Evolutionary conservation across 2,113 vertebrate species (phyloP), one percentile per base, ranked within the genome.

Genomic region (Chloropsis hardwickii): DNA sequence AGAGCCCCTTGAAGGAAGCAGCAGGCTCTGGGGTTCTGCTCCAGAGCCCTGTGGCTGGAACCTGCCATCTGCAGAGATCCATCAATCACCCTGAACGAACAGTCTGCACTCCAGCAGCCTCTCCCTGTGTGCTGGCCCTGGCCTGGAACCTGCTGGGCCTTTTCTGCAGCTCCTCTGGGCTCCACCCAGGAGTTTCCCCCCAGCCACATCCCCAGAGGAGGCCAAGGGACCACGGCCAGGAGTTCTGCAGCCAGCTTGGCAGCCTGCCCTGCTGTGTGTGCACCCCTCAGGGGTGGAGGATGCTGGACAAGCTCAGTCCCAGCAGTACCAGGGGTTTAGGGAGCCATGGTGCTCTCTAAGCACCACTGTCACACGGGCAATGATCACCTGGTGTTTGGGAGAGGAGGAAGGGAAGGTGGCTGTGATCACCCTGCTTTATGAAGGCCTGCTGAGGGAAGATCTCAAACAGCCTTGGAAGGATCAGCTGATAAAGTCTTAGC

Each of bases 51-150:
- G 70, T 53, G 92, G 83, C 83, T 94, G 93, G 89, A 81, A 42
- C 50, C 37, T 86, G 85, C 69, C 82, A 40, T 69, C 67, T 88
- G 90, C 92, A 92, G 45, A 69, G 90, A 13, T 12, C 77, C 88
- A 88, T 57, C 40, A 72, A 90, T 95, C 95, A 73, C 86, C 72
- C 80, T 58, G 53, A 50, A 6, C 22, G 37, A 39, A 76, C 96
- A 94, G 86, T 23, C 90, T 85, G 84, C 54, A 82, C 88, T 37
- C 92, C 94, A 40, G 94, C 91, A 45, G 84, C 86, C 81, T 77
- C 66, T 88, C 50, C 42, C 2, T 28, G 82, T 44, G 73, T 60
- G 80, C 92, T 16, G 4, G 83, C 83, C 76, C 72, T 78, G 1
- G 39, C 62, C 73, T 73, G 90, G 66, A 70, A 16, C 83, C 90